Conservation (phyloP, 2,113 vertebrate genomes). For the Channa maculata region DNA sequence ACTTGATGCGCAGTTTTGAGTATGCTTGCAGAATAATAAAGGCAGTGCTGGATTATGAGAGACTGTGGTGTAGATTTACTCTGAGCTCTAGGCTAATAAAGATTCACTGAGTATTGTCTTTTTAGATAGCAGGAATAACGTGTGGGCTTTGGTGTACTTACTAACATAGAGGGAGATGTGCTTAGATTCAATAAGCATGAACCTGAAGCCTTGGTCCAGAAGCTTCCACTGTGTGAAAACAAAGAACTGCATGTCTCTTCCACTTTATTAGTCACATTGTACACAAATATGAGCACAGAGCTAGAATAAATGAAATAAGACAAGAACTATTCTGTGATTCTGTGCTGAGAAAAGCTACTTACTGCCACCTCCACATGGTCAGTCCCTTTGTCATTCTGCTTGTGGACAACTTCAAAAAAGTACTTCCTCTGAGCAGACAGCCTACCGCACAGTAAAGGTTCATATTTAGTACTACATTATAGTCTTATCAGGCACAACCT, state of each 20-base stretch:
- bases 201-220: conserved; percentile 78
- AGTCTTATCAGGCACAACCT: not conserved
- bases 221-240: conserved; percentile 87
- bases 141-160: conserved; percentile 79
- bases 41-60: not conserved
- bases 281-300: conserved; percentile 5
- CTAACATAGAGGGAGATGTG: conserved; percentile 92
- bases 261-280: conserved; percentile 4
- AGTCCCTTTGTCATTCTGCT: conserved; percentile 89
- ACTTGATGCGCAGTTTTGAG: not conserved
- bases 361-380: conserved; percentile 95
- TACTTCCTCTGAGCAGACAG: conserved; percentile 85
- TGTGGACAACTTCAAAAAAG: conserved; percentile 96
- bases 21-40: not conserved
- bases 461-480: not conserved
- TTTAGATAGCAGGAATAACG: not conserved
- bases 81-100: not conserved
- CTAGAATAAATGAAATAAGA: not conserved
- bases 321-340: not conserved
- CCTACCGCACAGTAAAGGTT: conserved; percentile 73
- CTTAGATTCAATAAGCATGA: conserved; percentile 87
- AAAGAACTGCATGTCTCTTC: conserved; percentile 12
- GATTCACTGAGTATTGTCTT: not conserved
- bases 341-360: conserved; percentile 62
- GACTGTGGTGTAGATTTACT: not conserved